A percentile compares a stretch with the other conserved stretches of the same genome.
These are phyloP conservation scores for Hydractinia echinata DNA, from an alignment of 30 jellyfish, hydroid and myxozoan species.

Conservation along the genomic window DNA sequence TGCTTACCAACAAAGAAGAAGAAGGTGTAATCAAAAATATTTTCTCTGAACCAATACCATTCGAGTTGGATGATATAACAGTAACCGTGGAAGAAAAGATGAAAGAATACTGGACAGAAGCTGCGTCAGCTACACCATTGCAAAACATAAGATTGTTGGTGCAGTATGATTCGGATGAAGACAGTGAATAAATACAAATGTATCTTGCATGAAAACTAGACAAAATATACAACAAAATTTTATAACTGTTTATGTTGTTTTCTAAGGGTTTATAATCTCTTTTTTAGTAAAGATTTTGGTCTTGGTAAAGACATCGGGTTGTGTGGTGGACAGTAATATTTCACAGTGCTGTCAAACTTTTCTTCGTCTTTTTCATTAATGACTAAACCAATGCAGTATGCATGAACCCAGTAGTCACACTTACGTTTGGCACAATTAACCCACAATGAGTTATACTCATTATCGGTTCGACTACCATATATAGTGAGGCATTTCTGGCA, in stretches of 20 bases:
- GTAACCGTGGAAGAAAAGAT: neutral
- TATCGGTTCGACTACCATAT: slow-evolving; percentile 5
- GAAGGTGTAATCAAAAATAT: neutral
- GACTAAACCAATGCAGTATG: neutral
- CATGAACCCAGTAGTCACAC: slow-evolving; percentile 4
- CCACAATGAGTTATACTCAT: neutral
- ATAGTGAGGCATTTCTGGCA: neutral
- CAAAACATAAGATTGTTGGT: neutral
- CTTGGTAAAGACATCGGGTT: neutral
- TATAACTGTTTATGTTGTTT: neutral
- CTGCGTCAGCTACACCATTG: neutral
- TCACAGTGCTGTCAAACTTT: neutral
- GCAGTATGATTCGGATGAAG: neutral
- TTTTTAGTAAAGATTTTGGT: neutral
- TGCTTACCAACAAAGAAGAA: neutral
- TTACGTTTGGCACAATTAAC: neutral
- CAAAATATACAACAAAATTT: neutral
- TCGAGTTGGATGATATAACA: neutral
- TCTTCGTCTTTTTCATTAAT: neutral
- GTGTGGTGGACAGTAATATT: slow-evolving; percentile 10
- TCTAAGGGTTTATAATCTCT: neutral
- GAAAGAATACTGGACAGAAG: neutral
- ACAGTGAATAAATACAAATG: neutral
- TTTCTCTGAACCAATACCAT: neutral
- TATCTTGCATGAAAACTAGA: neutral